Percentiles rank a stretch among this genome's conserved stretches.
Conservation (phyloP, 2,797 vertebrate genomes). For the Galagoides demidoff region DNA sequence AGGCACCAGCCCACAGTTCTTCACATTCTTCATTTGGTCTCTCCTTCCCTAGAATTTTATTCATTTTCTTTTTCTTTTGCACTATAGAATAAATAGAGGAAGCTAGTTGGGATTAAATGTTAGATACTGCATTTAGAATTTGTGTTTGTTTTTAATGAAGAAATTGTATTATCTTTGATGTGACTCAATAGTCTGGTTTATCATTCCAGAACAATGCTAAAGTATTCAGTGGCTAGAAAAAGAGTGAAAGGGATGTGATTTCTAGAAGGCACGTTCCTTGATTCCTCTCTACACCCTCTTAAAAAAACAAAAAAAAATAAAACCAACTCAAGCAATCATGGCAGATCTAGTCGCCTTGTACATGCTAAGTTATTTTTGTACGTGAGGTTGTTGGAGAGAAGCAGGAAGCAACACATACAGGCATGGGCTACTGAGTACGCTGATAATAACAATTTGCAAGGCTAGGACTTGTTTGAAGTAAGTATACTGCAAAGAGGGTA, state of each 20-base stretch:
- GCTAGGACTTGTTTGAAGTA: background rate
- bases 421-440: background rate
- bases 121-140: conserved; percentile 41
- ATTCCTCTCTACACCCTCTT: background rate
- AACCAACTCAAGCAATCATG: background rate
- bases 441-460: background rate
- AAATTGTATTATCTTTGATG: conserved; percentile 20
- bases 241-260: conserved; percentile 26
- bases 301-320: background rate
- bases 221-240: background rate
- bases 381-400: background rate
- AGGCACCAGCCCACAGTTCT: background rate
- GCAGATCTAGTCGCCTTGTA: background rate
- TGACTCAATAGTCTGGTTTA: conserved; percentile 10
- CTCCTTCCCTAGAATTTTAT: background rate
- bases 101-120: background rate
- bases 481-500: background rate
- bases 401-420: background rate
- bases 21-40: background rate
- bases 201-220: background rate
- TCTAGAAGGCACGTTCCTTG: conserved; percentile 17
- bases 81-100: background rate
- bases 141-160: conserved; percentile 57
- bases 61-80: background rate
- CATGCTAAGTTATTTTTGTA: background rate